Base-by-base conservation (phyloP, 2,113 vertebrate species). In the Myocastor coypus region DNA sequence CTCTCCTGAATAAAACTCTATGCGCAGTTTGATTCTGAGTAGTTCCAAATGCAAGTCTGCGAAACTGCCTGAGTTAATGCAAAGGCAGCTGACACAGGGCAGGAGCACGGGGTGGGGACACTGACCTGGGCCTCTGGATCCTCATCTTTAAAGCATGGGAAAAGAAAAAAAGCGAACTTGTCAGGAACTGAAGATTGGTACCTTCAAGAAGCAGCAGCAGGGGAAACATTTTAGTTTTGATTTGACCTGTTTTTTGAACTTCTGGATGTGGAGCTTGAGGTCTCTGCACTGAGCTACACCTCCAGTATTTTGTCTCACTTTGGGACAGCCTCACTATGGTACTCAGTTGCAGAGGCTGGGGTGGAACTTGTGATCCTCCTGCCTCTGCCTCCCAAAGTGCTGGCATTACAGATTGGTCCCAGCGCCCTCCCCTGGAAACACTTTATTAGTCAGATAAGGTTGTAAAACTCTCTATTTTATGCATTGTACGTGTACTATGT, bases 161-260 rank as follows among this genome's bases (percentile, higher is more conserved):
- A 71, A 69, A 95, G 22, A 0, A 80, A 83, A 71, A 69, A 95
- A 20, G 37, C 50, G 80, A 86, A 46, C 19, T 1, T 8, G 34
- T 73, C 0, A 94, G 87, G 93, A 93, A 83, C 34, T 50, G 59
- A 87, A 26, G 61, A 17, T 82, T 82, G 94, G 42, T 12, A 59
- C 57, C 11, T 57, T 20, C 81, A 87, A 7, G 5, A 91, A 50
- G 20, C 16, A 89, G 64, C 5, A 26, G 7, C 10, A 91, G 22
- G 10, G 66, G 20, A 91, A 87, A 95, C 32, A 64, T 73, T 93
- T 87, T 84, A 57, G 64, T 87, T 64, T 90, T 80, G 73, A 30
- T 73, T 37, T 69, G 68, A 17, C n/a, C 40, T 40, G 3, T 24
- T 40, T 75, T 75, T 75, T 75, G 71, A 28, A 40, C 40, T 75